phyloP scores from a whole-genome alignment of 2,888 invertebrate species.

The Phortica magna region DNA sequence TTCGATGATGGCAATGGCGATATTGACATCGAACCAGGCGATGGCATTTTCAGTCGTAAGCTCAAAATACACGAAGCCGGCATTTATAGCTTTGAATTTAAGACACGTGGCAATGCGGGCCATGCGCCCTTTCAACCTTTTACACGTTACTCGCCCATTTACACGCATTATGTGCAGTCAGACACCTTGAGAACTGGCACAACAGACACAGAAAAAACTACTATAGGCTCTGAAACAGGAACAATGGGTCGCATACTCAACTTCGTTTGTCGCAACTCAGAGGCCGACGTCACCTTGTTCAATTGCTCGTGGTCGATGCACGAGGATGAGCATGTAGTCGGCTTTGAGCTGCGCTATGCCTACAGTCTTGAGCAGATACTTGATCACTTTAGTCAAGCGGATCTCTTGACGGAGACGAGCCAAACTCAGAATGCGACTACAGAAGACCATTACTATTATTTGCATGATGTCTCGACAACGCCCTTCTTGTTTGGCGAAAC shows the following conservation, averaged over 20 bases:
- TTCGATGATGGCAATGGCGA: conserved; percentile 82
- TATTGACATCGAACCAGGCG: conserved; percentile 82
- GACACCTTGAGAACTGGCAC: background rate
- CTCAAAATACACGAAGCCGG: conserved; percentile 79
- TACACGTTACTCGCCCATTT: conserved; percentile 79
- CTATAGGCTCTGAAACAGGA: too few species aligned
- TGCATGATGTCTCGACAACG: conserved; percentile 75
- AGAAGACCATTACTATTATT: conserved; percentile 65
- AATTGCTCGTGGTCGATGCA: conserved; percentile 74
- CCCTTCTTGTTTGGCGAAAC: conserved; percentile 79
- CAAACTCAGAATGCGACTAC: conserved; percentile 68
- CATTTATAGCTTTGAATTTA: conserved; percentile 79
- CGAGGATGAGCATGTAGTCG: conserved; percentile 74
- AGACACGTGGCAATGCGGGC: background rate
- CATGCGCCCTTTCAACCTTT: conserved; percentile 71
- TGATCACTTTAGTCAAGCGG: conserved; percentile 78
- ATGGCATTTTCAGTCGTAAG: conserved; percentile 83
- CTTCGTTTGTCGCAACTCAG: conserved; percentile 80
- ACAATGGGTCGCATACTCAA: conserved; percentile 75
- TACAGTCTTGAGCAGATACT: conserved; percentile 77
- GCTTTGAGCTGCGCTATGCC: conserved; percentile 80
- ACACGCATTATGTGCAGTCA: conserved; percentile 76
- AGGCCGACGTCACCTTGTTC: conserved; percentile 78
- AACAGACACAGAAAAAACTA: too few species aligned
- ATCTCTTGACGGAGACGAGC: conserved; percentile 77